Evolutionary conservation across 2,888 invertebrate species (phyloP).

Genomic region (Epinotia bilunana): DNA sequence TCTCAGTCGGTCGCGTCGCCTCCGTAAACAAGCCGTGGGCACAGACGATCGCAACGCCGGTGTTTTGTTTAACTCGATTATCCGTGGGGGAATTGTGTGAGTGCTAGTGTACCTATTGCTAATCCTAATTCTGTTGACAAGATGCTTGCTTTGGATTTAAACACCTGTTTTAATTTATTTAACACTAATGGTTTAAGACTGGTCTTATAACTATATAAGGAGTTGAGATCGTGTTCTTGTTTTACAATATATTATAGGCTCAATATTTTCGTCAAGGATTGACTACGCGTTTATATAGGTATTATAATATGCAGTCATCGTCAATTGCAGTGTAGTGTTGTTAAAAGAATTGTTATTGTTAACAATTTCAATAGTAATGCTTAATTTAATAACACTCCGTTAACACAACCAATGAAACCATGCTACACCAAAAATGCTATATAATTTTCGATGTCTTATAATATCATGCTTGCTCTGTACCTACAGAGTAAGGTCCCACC

Average conservation of each 20-base stretch:
- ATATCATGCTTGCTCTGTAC: too few relatives aligned
- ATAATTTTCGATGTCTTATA: too few relatives aligned
- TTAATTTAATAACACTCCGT: too few relatives aligned
- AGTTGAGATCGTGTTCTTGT: background rate
- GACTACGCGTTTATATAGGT: background rate
- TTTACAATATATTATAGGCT: background rate
- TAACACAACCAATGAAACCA: too few relatives aligned
- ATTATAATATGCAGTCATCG: background rate
- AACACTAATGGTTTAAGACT: background rate
- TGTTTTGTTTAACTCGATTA: conserved; percentile 51
- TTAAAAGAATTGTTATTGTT: too few relatives aligned
- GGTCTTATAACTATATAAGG: background rate
- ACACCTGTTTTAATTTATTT: background rate
- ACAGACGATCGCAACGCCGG: conserved; percentile 57
- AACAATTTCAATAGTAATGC: too few relatives aligned
- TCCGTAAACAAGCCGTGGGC: conserved; percentile 60
- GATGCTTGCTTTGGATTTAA: conserved; percentile 21
- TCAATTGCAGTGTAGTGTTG: too few relatives aligned
- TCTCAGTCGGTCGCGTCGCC: conserved; percentile 67
- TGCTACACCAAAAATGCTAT: too few relatives aligned
- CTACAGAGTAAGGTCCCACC: too few relatives aligned
- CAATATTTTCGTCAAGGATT: conserved; percentile 1
- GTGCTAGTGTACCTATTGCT: conserved; percentile 49
- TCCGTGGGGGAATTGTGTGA: conserved; percentile 56
- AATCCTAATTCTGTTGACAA: conserved; percentile 37